These are phyloP conservation scores for Pseudorhiza aurosa DNA, from an alignment of 30 jellyfish, hydroid and myxozoan genomes.

Conservation along the genomic window DNA sequence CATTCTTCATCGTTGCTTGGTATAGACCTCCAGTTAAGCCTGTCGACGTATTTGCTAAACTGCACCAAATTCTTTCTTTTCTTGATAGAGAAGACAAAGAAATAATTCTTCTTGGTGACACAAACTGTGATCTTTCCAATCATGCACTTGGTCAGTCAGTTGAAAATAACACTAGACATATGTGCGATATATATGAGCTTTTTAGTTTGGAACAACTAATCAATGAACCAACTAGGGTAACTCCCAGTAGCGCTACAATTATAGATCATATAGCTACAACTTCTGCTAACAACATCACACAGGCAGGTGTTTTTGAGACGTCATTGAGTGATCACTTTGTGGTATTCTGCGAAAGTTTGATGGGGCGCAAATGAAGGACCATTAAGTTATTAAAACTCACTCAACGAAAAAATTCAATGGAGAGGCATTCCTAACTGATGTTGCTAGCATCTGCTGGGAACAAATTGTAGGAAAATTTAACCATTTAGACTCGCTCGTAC, in stretches of 20 bases:
- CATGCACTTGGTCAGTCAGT: not conserved
- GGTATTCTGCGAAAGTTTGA: conserved; percentile 8
- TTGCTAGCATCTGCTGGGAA: conserved; percentile 39
- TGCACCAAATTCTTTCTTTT: conserved; percentile 10
- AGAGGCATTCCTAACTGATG: conserved; percentile 36
- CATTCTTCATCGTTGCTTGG: conserved; percentile 43
- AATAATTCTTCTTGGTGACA: conserved; percentile 36
- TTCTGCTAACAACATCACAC: not conserved
- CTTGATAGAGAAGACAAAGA: conserved; percentile 55
- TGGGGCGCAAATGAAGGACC: not conserved
- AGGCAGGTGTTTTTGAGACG: not conserved
- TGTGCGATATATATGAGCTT: conserved; percentile 6
- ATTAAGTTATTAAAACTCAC: conserved; percentile 3
- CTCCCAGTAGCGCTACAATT: conserved; percentile 10
- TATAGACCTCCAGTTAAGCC: conserved; percentile 49
- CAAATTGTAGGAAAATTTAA: not conserved
- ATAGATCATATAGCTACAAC: conserved; percentile 10
- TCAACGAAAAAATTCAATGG: conserved; percentile 6
- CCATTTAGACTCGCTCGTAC: not conserved
- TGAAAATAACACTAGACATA: not conserved
- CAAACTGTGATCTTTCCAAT: conserved; percentile 28
- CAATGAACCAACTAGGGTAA: conserved; percentile 38
- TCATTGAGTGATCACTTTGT: conserved; percentile 12
- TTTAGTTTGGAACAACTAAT: conserved; percentile 8
- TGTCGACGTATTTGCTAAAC: conserved; percentile 9